Evolutionary conservation across 2,797 vertebrate genomes (phyloP), one percentile per base, ranked within the genome.

Genomic region (Sarcophilus harrisii): DNA sequence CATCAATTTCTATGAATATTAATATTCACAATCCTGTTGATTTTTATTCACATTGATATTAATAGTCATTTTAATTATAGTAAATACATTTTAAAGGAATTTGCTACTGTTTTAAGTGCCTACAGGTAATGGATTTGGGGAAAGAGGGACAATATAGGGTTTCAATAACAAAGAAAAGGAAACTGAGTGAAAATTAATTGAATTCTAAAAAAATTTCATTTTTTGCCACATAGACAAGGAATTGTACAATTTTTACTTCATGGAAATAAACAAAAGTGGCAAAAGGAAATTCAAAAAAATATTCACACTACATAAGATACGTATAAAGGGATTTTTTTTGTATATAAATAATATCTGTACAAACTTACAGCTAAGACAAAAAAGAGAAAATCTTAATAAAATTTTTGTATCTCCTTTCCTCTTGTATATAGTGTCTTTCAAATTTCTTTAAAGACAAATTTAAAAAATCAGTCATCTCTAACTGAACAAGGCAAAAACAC

Each of bases 271-370:
- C 38, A 81, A 81, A 81, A 45, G 21, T 90, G 6, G 66, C 45
- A 92, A 95, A 95, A 91, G 89, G 10, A 90, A 95, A 96, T 93
- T 38, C 21, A 94, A 66, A 90, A 81, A 94, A 93, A 92, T 4
- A 57, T 3, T 52, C 5, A 93, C 10, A 91, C 3, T 24, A 38
- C 24, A 93, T 27, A 58, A 94, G 57, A 24, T 28, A 38, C 58
- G 81, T 87, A 55, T 55, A 95, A 89, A 49, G 45, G 45, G 92
- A 55, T n/a, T 27, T 9, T 87, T 60, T 97, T 54, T 93, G 2
- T 32, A 81, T 94, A 92, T 21, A 59, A 96, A 45, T 32, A 52
- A 92, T 58, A 28, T 55, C 27, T 11, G 90, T 27, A 21, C 16
- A 14, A 57, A 57, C 1, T 8, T 81, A 81, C n/a, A 45, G 1